Base-by-base conservation (phyloP, 2,888 invertebrate species). In the Cryptocheilus praepositus region DNA sequence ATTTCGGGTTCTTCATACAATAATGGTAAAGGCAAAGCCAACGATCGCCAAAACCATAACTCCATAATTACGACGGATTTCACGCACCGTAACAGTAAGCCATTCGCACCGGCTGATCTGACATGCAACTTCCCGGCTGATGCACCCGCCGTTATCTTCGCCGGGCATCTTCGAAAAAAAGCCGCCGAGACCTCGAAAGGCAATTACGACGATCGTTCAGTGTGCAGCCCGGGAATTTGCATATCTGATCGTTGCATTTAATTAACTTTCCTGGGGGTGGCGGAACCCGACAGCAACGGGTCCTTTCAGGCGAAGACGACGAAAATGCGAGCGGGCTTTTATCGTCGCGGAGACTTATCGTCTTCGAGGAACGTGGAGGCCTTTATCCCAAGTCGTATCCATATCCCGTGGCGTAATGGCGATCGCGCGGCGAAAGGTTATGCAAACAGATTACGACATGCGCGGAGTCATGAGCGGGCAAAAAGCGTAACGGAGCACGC, bases 181-280 rank as follows among this genome's bases (percentile, higher is more conserved):
- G 7, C 13, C 3, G 16, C 18, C 16, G 16, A 49, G 49, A 62
- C 51, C 56, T 56, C 13, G 56, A 56, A 62, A 53, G 25, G 62
- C 51, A 44, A 19, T 51, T 53, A 62, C 55, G 22, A 46, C 19
- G 19, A 66, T 44, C 45, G 56, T 67, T 63, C 28, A 21, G 52
- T 21, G 45, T 49, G 36, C 49, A 55, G 51, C 4, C 28, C 16
- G 52, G n/a, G 19, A 15, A 67, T 67, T 67, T 60, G 67, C 64
- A 64, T 64, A 65, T 56, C 64, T 60, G 52, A 64, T 61, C 59
- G 49, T 46, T 43, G 46, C 53, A 36, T 36, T 69, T 58, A 69
- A 69, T 65, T 69, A 65, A 65, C 59, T 28, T 25, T 36, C 4
- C 36, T 7, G 36, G 7, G 45, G 15, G 15, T 2, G 45, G 45